phyloP scores from a whole-genome alignment of 2,888 invertebrate species.

The Patella ulyssiponensis region DNA sequence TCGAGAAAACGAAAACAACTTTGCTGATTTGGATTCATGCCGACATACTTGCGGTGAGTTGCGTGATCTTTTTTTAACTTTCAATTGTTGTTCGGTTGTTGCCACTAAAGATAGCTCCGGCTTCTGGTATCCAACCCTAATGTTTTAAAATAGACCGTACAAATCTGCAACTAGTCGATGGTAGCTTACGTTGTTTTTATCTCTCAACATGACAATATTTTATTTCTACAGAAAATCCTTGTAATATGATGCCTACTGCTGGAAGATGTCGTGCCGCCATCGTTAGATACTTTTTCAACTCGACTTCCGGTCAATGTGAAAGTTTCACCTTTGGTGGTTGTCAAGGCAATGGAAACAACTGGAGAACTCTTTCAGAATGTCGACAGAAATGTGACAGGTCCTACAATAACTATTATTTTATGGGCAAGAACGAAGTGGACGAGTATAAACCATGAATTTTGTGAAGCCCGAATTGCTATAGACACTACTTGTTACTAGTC shows the following conservation, averaged over 20 bases:
- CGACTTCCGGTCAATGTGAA: neutral
- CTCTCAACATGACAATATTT: too few species aligned
- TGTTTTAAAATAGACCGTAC: too few species aligned
- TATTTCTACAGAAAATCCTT: constrained; percentile 3
- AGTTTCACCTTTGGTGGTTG: neutral
- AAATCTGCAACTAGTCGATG: too few species aligned
- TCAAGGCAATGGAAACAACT: neutral
- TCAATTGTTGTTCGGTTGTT: too few species aligned
- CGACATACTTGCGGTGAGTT: neutral
- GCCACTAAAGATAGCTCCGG: too few species aligned
- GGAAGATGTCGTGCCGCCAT: neutral
- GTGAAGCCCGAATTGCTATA: too few species aligned
- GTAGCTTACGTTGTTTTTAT: too few species aligned
- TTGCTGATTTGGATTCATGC: neutral
- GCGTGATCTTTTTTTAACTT: too few species aligned
- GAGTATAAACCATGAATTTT: too few species aligned
- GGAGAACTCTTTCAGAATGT: constrained; percentile 1
- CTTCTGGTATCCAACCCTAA: too few species aligned
- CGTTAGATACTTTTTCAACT: neutral
- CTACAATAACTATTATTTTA: neutral
- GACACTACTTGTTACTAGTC: too few species aligned
- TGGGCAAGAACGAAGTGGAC: neutral
- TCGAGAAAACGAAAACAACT: constrained; percentile 22
- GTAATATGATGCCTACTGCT: neutral
- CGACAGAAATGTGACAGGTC: neutral